Conservation (phyloP, 2,113 vertebrate species). For the Pelvicachromis taeniatus region DNA sequence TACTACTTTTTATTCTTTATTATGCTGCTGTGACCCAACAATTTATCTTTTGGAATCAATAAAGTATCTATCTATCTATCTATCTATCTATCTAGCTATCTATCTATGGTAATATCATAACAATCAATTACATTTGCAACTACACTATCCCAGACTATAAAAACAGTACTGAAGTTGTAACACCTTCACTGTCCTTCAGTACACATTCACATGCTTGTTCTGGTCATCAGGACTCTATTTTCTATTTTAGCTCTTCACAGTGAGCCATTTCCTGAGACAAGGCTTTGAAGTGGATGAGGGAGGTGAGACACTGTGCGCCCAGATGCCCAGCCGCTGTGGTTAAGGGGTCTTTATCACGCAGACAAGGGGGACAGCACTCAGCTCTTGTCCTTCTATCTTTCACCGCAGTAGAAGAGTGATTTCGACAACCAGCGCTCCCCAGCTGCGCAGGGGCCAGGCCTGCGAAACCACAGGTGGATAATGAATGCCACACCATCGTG, state of each 20-base stretch:
- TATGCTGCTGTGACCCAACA: background rate
- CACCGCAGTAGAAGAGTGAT: slow-evolving; percentile 6
- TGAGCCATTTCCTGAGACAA: slow-evolving; percentile 10
- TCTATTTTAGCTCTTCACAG: slow-evolving; percentile 30
- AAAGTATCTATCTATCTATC: background rate
- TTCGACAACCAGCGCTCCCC: slow-evolving; percentile 37
- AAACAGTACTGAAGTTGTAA: background rate
- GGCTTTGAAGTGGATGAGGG: slow-evolving; percentile 48
- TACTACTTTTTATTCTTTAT: background rate
- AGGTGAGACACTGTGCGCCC: slow-evolving; percentile 21
- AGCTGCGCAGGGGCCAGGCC: slow-evolving; percentile 34
- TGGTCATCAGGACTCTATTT: slow-evolving; percentile 26
- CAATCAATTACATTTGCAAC: background rate
- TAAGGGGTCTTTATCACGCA: slow-evolving; percentile 35
- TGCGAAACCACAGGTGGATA: slow-evolving; percentile 47
- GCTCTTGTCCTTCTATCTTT: slow-evolving; percentile 28
- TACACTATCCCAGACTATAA: background rate
- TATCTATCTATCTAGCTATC: background rate
- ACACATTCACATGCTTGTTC: background rate
- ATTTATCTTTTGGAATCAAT: background rate
- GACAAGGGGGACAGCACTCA: slow-evolving; percentile 12
- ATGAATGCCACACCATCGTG: slow-evolving; percentile 58
- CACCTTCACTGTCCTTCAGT: background rate
- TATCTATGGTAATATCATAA: background rate
- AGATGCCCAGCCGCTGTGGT: slow-evolving; percentile 47